Evolutionary conservation across 2,888 invertebrate species (phyloP), one percentile per base, ranked within the genome.

Genomic region (Tuta absoluta): DNA sequence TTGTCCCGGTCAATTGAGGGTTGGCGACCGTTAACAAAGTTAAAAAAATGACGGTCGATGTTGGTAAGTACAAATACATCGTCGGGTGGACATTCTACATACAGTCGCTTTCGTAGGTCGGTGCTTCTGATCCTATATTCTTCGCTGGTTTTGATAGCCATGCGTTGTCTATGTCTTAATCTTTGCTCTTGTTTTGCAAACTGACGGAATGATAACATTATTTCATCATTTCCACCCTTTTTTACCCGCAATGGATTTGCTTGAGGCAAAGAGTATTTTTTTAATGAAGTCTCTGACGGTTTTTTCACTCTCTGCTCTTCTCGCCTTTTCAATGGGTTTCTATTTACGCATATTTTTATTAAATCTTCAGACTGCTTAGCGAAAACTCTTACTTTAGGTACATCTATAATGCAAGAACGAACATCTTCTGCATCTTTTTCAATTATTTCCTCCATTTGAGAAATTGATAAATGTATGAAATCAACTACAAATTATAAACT

Each of bases 61-160:
- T 87, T 82, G 24, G 76, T 82, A 23, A 86, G 65, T n/a, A 81
- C 75, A 4, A 65, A 60, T 45, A 84, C 71, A 48, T 86, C 79
- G 68, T 85, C 72, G 5, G 66, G 63, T 14, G 77, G 75, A 63
- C 74, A 63, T 21, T 81, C 74, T 11, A 77, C 69, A 41, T 76
- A 64, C 48, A 85, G 67, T 14, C 86, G 76, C 19, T 74, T 80
- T 61, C 72, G 73, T 17, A 86, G 63, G 58, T 84, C 80, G 3
- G 73, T 76, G 28, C 75, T 78, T n/a, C 68, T 67, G 65, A 79
- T 77, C 77, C 86, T 87, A 68, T 88, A 83, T 70, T 78, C 80
- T 1, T 86, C 78, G 37, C 70, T 64, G 63, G 82, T 67, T 64
- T 72, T 72, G 37, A 84, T 77, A 11, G 67, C 68, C 24, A 81